phyloP scores from a whole-genome alignment of 2,888 invertebrate genomes.

The Oscheius onirici region DNA sequence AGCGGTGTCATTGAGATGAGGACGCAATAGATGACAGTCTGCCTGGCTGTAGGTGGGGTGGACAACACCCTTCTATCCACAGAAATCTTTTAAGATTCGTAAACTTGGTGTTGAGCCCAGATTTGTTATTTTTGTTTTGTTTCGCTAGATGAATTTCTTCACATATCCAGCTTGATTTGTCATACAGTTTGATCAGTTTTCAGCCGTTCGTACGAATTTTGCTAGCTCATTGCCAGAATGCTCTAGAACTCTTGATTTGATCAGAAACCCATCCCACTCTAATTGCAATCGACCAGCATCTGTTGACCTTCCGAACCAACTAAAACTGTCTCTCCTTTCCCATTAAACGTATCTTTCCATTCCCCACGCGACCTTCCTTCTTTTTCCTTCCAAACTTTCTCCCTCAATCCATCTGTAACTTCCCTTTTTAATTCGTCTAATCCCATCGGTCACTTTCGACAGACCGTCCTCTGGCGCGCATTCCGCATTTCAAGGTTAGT shows the following conservation, averaged over 20 bases:
- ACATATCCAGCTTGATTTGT: no score
- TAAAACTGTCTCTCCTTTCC: not conserved
- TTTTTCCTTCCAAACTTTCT: not conserved
- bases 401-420: no score
- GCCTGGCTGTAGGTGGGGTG: not conserved
- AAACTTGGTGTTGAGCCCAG: no score
- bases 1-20: constrained; percentile 29
- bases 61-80: not conserved
- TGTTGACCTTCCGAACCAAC: not conserved
- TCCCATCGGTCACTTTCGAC: constrained; percentile 9
- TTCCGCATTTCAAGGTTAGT: constrained; percentile 10
- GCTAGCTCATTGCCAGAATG: no score
- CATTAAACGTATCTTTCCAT: not conserved
- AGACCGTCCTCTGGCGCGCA: not conserved
- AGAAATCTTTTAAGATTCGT: not conserved
- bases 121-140: no score
- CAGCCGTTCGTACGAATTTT: not conserved
- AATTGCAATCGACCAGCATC: not conserved
- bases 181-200: no score
- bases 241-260: no score
- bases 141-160: no score
- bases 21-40: constrained; percentile 19
- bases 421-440: not conserved
- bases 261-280: not conserved
- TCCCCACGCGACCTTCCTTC: not conserved